These are phyloP conservation scores for Cynopterus brachyotis DNA, from an alignment of 2,113 vertebrate species.

Conservation along the genomic window DNA sequence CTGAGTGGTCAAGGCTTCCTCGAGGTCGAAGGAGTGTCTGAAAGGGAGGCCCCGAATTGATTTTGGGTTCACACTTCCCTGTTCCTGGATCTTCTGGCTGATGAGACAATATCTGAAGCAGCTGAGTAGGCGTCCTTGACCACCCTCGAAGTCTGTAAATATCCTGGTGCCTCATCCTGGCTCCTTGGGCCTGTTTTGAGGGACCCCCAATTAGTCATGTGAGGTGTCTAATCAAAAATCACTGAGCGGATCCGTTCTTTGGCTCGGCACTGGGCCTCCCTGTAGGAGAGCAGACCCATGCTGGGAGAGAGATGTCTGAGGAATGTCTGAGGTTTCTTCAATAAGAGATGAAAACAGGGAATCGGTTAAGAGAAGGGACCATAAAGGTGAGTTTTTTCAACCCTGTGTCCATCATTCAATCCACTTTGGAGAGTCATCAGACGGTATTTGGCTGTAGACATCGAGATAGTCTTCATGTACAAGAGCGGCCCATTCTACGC, in stretches of 20 bases:
- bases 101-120: not conserved
- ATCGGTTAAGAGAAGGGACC: not conserved
- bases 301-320: not conserved
- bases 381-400: constrained; percentile 17
- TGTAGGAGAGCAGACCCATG: not conserved
- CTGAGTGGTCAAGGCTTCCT: not conserved
- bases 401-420: not conserved
- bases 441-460: not conserved
- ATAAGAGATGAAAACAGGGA: not conserved
- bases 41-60: not conserved
- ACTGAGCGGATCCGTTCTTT: not conserved
- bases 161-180: not conserved
- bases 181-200: not conserved
- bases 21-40: not conserved
- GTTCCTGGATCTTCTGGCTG: not conserved
- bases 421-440: not conserved
- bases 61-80: not conserved
- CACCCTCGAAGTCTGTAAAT: not conserved
- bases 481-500: not conserved
- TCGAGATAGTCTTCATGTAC: not conserved
- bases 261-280: not conserved
- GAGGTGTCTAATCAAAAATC: not conserved
- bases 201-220: not conserved
- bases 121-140: not conserved
- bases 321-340: constrained; percentile 1